Evolutionary conservation across 2,797 vertebrate genomes (phyloP), one percentile per base, ranked within the genome.

Genomic region (Miichthys miiuy): DNA sequence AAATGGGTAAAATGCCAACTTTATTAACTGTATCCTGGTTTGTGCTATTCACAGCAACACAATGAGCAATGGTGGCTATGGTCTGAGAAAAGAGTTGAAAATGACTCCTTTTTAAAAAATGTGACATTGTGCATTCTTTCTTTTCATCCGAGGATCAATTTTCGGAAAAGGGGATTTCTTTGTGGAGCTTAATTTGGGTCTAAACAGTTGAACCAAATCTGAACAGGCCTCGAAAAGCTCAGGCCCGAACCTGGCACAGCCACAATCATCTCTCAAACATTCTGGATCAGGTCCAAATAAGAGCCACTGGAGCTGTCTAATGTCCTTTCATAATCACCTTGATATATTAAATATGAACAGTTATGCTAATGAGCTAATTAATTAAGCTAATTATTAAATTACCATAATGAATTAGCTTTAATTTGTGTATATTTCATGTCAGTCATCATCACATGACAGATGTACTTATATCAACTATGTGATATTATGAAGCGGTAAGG

Each of bases 361-460:
- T 84, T 83, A 84, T 83, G 70, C 65, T 85, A 85, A 90, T 87
- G 55, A 52, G 0, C 27, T 73, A 70, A 86, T 87, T 90, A 67
- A 88, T 89, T 83, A 82, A 72, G 74, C 58, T 85, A 88, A 60
- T 89, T 85, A 82, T 86, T 86, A 3, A 80, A 47, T 80, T 57
- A 18, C 9, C 60, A n/a, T 46, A 72, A 77, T 47, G 34, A 66
- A 60, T 84, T 57, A 38, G 2, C 56, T 51, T 75, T 84, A 17
- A 85, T 88, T 78, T 84, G 58, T 81, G 17, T 65, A 60, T 42
- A 1, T 82, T 70, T 25, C 46, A 55, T 11, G 50, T 70, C 11
- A 58, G 78, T 79, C 38, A 64, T 76, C 30, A 5, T 80, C 23
- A 46, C 50, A 34, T 56, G 75, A 69, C 60, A 44, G 75, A n/a